Conservation (phyloP, 2,888 invertebrate genomes). For the Harmothoe impar region DNA sequence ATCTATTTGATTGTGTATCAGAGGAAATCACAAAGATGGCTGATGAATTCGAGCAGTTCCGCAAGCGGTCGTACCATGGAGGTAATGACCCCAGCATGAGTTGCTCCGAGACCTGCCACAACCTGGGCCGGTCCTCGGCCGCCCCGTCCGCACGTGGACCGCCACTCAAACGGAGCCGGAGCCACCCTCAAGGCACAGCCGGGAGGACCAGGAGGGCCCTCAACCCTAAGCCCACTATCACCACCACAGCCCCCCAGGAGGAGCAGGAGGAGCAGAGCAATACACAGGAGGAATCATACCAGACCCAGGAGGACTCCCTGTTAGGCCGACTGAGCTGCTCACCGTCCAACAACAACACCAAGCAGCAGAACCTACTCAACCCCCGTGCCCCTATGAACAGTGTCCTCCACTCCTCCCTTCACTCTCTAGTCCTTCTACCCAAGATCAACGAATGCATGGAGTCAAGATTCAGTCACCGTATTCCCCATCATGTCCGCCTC, state of each 20-base stretch:
- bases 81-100: neutral
- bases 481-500: constrained; percentile 7
- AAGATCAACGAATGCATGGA: constrained; percentile 4
- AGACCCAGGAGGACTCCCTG: neutral
- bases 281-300: neutral
- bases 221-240: neutral
- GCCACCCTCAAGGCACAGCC: neutral
- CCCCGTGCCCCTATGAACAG: neutral
- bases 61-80: constrained; percentile 52
- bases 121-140: neutral
- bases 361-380: neutral
- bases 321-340: neutral
- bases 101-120: neutral
- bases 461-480: neutral
- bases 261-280: neutral
- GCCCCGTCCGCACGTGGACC: neutral
- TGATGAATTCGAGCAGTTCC: constrained; percentile 52
- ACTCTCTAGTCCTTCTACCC: constrained; percentile 37
- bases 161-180: constrained; percentile 52
- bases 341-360: neutral
- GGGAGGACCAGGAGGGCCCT: neutral
- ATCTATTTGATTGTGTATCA: neutral
- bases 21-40: neutral
- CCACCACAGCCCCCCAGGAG: neutral
- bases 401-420: constrained; percentile 30